Conservation (phyloP, 1,140 invertebrate species). For the Aphelinus atriplicis region DNA sequence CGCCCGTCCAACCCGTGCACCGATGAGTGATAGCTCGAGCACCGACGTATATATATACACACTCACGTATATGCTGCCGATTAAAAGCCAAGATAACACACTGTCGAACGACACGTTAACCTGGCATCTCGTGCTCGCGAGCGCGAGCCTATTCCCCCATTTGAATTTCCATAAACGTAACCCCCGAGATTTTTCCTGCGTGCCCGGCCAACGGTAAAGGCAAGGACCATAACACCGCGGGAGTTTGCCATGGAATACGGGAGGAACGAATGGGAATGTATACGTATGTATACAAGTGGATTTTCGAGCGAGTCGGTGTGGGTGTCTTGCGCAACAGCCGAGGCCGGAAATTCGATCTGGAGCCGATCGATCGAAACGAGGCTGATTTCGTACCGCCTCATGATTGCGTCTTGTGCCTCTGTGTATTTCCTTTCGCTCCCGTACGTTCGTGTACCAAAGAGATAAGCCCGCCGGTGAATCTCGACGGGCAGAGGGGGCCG, state of each 20-base stretch:
- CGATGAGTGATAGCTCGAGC: too few relatives aligned
- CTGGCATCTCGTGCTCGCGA: neutral
- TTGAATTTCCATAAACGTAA: conserved; percentile 12
- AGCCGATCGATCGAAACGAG: too few relatives aligned
- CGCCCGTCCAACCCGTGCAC: too few relatives aligned
- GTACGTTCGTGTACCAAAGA: too few relatives aligned
- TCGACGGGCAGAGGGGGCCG: too few relatives aligned
- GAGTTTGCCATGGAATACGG: neutral
- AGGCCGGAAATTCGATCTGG: conserved; percentile 12
- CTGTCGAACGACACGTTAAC: conserved; percentile 9
- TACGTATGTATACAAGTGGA: too few relatives aligned
- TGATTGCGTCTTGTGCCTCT: too few relatives aligned
- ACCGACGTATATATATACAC: too few relatives aligned
- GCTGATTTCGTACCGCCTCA: too few relatives aligned
- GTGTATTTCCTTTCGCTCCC: too few relatives aligned
- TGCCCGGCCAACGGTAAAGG: neutral
- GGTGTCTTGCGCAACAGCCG: conserved; percentile 7
- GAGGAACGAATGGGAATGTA: neutral
- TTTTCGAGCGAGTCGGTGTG: neutral
- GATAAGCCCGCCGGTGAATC: too few relatives aligned
- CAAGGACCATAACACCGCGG: neutral
- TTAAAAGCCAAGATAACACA: conserved; percentile 10
- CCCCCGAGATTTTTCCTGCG: neutral
- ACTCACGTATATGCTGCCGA: neutral
- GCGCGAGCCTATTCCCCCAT: neutral